These are phyloP conservation scores for Abrostola tripartita DNA, from an alignment of 2,888 invertebrate genomes.

Conservation along the genomic window DNA sequence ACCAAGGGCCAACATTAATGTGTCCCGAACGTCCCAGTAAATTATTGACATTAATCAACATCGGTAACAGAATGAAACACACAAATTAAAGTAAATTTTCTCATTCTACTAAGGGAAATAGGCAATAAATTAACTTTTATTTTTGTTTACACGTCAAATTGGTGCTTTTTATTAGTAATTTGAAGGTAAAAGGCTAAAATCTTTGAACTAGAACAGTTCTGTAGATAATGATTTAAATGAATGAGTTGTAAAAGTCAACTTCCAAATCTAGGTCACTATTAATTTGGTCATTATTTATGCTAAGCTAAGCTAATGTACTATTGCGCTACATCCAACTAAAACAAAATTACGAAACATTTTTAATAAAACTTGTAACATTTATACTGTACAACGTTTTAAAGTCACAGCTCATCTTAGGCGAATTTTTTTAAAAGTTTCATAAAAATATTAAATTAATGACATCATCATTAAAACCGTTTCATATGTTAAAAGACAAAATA, in stretches of 20 bases:
- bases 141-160: constrained; percentile 37
- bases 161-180: constrained; percentile 37
- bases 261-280: not conserved
- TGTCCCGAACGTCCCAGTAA: constrained; percentile 61
- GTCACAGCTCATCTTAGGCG: constrained; percentile 11
- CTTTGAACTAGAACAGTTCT: constrained; percentile 26
- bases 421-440: constrained; percentile 29
- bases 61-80: constrained; percentile 62
- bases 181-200: constrained; percentile 32
- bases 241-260: constrained; percentile 20
- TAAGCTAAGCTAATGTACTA: not conserved
- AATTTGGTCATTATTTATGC: not conserved
- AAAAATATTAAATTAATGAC: constrained; percentile 52
- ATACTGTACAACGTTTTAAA: not conserved
- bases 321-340: not conserved
- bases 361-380: not conserved
- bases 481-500: constrained; percentile 54
- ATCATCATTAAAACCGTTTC: constrained; percentile 57
- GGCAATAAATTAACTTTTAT: constrained; percentile 52
- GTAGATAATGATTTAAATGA: constrained; percentile 8
- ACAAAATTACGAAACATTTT: not conserved
- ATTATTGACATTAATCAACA: constrained; percentile 66
- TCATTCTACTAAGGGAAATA: constrained; percentile 55
- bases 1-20: constrained; percentile 68
- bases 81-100: constrained; percentile 54